Percentiles rank a stretch among this genome's conserved stretches.
Evolutionary conservation across 2,797 vertebrate species (phyloP).

Genomic region (Gobionotothen gibberifrons): DNA sequence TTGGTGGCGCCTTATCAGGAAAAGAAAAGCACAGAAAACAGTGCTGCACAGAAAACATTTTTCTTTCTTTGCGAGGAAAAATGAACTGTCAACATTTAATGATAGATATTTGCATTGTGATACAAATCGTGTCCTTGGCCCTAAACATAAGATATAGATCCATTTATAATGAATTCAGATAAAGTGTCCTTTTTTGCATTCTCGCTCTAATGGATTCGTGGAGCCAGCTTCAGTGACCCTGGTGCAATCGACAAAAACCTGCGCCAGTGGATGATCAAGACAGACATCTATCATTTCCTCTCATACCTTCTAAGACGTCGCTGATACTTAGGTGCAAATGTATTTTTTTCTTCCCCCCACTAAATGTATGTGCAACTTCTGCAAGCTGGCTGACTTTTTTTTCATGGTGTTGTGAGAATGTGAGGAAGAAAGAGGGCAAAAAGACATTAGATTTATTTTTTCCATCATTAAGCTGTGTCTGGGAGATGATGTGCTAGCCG

Average conservation of each 20-base stretch:
- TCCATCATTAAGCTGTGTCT: constrained; percentile 94
- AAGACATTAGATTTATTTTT: constrained; percentile 87
- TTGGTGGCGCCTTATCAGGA: constrained; percentile 62
- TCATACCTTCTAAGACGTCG: constrained; percentile 77
- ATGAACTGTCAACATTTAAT: constrained; percentile 90
- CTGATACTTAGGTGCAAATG: constrained; percentile 71
- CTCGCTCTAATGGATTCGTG: constrained; percentile 82
- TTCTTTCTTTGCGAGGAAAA: constrained; percentile 88
- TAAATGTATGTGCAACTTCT: constrained; percentile 79
- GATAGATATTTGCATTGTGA: constrained; percentile 91
- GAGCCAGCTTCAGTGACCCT: constrained; percentile 84
- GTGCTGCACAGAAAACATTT: constrained; percentile 79
- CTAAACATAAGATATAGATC: constrained; percentile 89
- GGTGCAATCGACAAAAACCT: constrained; percentile 83
- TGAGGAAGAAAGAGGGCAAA: constrained; percentile 76
- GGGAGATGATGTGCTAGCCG: constrained; percentile 94
- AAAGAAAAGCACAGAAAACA: constrained; percentile 59
- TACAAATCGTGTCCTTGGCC: constrained; percentile 89
- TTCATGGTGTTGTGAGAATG: constrained; percentile 77
- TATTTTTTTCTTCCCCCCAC: constrained; percentile 40
- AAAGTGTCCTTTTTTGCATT: constrained; percentile 85
- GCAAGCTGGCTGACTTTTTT: constrained; percentile 67
- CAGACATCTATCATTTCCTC: constrained; percentile 82
- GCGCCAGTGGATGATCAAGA: constrained; percentile 74
- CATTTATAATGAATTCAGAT: constrained; percentile 89